Conservation (phyloP, 2,888 invertebrate genomes). For the Scaptomyza polygonia region DNA sequence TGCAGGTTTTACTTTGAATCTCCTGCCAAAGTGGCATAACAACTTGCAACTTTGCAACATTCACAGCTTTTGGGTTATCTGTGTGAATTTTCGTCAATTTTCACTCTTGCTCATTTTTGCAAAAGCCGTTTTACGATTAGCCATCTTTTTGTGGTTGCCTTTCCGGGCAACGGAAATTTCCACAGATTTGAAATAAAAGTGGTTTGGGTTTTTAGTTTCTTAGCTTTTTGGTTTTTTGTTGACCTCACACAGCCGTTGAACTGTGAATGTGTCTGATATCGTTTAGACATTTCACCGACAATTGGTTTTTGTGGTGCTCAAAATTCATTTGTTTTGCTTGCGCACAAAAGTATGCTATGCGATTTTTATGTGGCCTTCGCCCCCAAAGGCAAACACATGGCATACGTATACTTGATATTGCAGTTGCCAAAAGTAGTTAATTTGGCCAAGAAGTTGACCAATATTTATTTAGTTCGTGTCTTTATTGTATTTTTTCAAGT, state of each 20-base stretch:
- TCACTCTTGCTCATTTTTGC: slow-evolving; percentile 1
- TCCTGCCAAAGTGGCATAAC: slow-evolving; percentile 11
- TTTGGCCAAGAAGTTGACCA: slow-evolving; percentile 28
- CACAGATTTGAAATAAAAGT: slow-evolving; percentile 9
- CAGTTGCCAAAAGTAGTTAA: slow-evolving; percentile 30
- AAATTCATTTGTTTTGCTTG: slow-evolving; percentile 20
- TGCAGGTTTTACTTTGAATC: slow-evolving; percentile 12
- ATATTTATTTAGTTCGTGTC: slow-evolving; percentile 43
- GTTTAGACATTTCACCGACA: neutral
- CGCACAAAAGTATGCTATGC: slow-evolving; percentile 37
- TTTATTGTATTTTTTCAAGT: slow-evolving; percentile 16
- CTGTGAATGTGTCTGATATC: slow-evolving; percentile 39
- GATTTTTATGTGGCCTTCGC: slow-evolving; percentile 8
- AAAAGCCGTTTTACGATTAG: slow-evolving; percentile 28
- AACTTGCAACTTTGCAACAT: slow-evolving; percentile 22
- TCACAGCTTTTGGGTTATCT: slow-evolving; percentile 29
- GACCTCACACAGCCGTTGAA: slow-evolving; percentile 33
- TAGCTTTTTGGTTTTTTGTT: neutral
- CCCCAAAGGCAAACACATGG: slow-evolving; percentile 15
- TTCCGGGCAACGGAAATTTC: slow-evolving; percentile 36
- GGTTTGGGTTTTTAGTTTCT: neutral
- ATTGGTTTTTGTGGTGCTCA: slow-evolving; percentile 11
- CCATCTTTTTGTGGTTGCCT: slow-evolving; percentile 41
- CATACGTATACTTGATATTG: slow-evolving; percentile 41
- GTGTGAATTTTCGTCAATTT: slow-evolving; percentile 1